Evolutionary conservation across 2,797 vertebrate species (phyloP), one percentile per base, ranked within the genome.

Genomic region (Myripristis jacobus): DNA sequence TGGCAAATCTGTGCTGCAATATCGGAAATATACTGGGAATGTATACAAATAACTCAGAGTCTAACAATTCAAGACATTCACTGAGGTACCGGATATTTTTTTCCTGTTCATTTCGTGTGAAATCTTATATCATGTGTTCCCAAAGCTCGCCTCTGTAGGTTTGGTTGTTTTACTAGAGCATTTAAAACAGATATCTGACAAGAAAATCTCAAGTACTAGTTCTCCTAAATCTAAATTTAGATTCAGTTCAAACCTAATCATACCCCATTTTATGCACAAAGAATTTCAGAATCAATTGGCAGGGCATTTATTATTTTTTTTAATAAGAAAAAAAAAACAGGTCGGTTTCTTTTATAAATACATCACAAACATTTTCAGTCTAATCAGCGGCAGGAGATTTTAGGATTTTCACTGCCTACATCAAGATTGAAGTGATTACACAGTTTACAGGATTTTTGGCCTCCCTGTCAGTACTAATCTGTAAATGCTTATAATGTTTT

Each of bases 321-420:
- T 12, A 29, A 29, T 3, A 29, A 6, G 6, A 29, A 29, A 29
- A 38, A 31, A 47, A 61, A 53, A 6, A 44, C 3, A 11, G 29
- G 27, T 6, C 29, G 16, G 12, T 8, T 44, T 38, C 51, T 13
- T 44, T 21, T 75, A 46, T 65, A 64, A 44, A 47, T 47, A 64
- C 62, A 52, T 73, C 59, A 21, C 1, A 22, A 65, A 21, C 34
- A 9, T 34, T 61, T 31, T 74, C 24, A 53, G n/a, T 66, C 12
- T 51, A 80, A 81, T 82, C 65, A 70, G 58, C 59, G 58, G 2
- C 53, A 63, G 65, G 54, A 64, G 62, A 71, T 70, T 58, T 63
- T 0, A 73, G 24, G 51, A 57, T 73, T 64, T 57, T 53, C 67
- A 46, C 77, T 55, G 60, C 71, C 36, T 56, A 41, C 41, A 29